A percentile compares a stretch with the other conserved stretches of the same genome.
phyloP scores from a whole-genome alignment of 2,888 invertebrate genomes.

The Epinotia nisella region DNA sequence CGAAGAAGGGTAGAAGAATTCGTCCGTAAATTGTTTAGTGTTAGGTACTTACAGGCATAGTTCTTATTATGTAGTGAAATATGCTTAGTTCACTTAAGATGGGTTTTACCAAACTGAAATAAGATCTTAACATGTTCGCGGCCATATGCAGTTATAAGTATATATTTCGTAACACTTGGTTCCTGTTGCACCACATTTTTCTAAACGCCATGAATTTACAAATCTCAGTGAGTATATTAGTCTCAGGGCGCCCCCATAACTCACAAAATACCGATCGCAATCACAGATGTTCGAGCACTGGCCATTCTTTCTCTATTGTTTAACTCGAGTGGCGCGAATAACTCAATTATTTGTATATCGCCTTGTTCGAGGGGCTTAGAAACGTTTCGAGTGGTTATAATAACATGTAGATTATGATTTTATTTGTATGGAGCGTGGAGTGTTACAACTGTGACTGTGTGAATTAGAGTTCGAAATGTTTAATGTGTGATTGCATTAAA shows the following conservation, averaged over 20 bases:
- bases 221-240: neutral
- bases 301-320: slow-evolving; percentile 68
- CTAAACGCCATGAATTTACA: neutral
- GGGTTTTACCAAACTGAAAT: no score
- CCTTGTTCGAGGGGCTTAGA: slow-evolving; percentile 14
- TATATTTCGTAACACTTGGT: neutral
- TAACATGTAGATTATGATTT: slow-evolving; percentile 55
- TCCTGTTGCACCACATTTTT: neutral
- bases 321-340: slow-evolving; percentile 72
- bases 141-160: neutral
- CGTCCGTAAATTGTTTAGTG: no score
- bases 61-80: no score
- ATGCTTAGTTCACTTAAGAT: no score
- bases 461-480: neutral
- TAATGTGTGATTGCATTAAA: neutral
- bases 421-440: slow-evolving; percentile 45
- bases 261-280: slow-evolving; percentile 42
- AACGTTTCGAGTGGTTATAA: slow-evolving; percentile 41
- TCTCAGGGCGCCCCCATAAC: slow-evolving; percentile 27
- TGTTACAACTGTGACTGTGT: slow-evolving; percentile 14
- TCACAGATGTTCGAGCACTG: slow-evolving; percentile 72
- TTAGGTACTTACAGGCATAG: no score
- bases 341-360: slow-evolving; percentile 70
- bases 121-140: no score
- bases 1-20: no score